phyloP scores from a whole-genome alignment of 64 coral and sea anemone species.

The Montipora cactus region DNA sequence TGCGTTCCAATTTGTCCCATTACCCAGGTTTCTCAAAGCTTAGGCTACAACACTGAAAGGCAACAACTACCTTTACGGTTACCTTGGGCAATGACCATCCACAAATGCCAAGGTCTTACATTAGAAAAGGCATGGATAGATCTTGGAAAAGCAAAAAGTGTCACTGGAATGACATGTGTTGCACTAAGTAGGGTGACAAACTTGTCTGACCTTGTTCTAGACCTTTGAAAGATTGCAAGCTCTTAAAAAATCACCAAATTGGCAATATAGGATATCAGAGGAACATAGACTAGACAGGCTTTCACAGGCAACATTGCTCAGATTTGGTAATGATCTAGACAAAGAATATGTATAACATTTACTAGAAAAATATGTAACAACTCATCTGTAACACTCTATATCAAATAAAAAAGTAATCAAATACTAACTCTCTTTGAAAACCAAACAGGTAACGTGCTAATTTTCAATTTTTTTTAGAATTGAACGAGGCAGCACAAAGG shows the following conservation, averaged over 20 bases:
- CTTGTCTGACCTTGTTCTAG: neutral
- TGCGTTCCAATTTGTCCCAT: conserved; percentile 42
- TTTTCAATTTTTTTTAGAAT: neutral
- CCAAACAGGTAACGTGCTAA: neutral
- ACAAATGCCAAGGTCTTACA: neutral
- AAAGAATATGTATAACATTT: conserved; percentile 22
- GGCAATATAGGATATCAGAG: conserved; percentile 14
- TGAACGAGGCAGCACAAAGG: neutral
- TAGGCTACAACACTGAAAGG: conserved; percentile 23
- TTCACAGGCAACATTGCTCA: conserved; percentile 12
- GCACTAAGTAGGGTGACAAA: conserved; percentile 29
- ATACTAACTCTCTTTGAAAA: neutral
- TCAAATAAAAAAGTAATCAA: conserved; percentile 31
- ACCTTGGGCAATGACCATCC: conserved; percentile 43
- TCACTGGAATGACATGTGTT: conserved; percentile 47
- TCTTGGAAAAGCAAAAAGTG: conserved; percentile 24
- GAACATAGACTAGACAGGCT: conserved; percentile 16
- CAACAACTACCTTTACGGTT: conserved; percentile 56
- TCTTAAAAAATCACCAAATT: conserved; percentile 8
- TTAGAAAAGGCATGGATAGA: conserved; percentile 49
- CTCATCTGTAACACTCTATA: neutral
- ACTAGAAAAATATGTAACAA: conserved; percentile 2
- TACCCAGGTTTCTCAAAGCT: conserved; percentile 48
- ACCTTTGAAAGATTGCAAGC: conserved; percentile 11
- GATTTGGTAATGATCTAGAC: neutral